Base-by-base conservation (phyloP, 64 coral and sea anemone species). In the Orbicella faveolata region DNA sequence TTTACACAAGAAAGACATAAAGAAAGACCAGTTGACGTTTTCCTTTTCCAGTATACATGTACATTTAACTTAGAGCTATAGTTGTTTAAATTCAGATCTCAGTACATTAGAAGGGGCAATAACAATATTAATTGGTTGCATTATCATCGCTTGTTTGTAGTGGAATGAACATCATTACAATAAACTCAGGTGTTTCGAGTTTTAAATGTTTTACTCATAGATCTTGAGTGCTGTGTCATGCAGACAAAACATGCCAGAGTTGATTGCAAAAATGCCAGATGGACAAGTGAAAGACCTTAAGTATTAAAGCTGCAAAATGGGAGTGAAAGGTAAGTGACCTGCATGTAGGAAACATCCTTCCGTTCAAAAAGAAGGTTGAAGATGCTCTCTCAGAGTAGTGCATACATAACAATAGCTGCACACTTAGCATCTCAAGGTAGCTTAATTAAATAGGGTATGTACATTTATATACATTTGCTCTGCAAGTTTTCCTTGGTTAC, bases 151-250 rank as follows among this genome's bases (percentile, higher is more conserved):
- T 75, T 90, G 81, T 39, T 79, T 79, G 19, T 48, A 51, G 64
- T 80, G 64, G 34, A 14, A 63, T 33, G 33, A 79, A 63, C 15
- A 20, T 90, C 63, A 81, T 19, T 81, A 81, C 39, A 41, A 44
- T 44, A 34, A 66, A 84, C 17, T 39, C 17, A 36, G 25, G 52
- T 76, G 75, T 17, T 76, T 57, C 61, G 36, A 74, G 63, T 73
- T 79, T 78, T 52, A 37, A 44, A 80, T 52, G 63, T 57, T 79
- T 92, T 52, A 52, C 73, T 80, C 54, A 26, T 64, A 93, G 91
- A 93, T 93, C n/a, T 63, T 93, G 78, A 88, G 74, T 81, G 91
- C 78, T 81, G 91, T 93, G 33, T 88, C 91, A 73, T 80, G 84
- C 39, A 61, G 57, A 80, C 91, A 93, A 81, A 73, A 87, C 65